phyloP scores from a whole-genome alignment of 2,888 invertebrate genomes.

The Harpagoxenus sublaevis region DNA sequence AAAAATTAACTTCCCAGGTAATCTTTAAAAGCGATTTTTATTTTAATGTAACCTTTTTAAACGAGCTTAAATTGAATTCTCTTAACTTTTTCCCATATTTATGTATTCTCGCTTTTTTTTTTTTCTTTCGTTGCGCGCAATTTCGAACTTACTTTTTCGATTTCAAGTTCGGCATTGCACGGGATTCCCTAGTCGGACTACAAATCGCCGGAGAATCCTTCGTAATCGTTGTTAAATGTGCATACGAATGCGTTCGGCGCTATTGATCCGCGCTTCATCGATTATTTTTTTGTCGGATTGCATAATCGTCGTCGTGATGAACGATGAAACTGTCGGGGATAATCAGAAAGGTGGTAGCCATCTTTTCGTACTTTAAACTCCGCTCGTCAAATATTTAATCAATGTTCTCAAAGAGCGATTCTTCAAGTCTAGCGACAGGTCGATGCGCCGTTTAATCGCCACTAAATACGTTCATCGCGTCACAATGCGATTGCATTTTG shows the following conservation, averaged over 20 bases:
- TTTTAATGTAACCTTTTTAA: background rate
- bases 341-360: background rate
- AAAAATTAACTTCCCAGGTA: background rate
- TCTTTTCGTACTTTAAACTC: slow-evolving; percentile 54
- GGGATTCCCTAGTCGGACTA: background rate
- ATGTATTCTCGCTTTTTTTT: background rate
- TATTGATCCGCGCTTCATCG: slow-evolving; percentile 4
- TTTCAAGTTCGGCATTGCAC: background rate
- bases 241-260: background rate
- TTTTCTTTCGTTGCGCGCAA: background rate
- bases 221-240: background rate
- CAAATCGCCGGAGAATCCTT: background rate
- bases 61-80: background rate
- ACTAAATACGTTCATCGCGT: background rate
- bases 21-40: background rate
- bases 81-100: background rate
- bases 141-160: background rate
- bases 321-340: background rate
- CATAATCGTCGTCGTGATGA: background rate
- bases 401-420: slow-evolving; percentile 34
- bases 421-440: background rate
- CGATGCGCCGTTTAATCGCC: slow-evolving; percentile 18
- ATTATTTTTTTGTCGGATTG: slow-evolving; percentile 17
- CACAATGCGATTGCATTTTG: background rate
- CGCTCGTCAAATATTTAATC: slow-evolving; percentile 59